Evolutionary conservation across 2,113 vertebrate species (phyloP).

Genomic region (Empidonax traillii): DNA sequence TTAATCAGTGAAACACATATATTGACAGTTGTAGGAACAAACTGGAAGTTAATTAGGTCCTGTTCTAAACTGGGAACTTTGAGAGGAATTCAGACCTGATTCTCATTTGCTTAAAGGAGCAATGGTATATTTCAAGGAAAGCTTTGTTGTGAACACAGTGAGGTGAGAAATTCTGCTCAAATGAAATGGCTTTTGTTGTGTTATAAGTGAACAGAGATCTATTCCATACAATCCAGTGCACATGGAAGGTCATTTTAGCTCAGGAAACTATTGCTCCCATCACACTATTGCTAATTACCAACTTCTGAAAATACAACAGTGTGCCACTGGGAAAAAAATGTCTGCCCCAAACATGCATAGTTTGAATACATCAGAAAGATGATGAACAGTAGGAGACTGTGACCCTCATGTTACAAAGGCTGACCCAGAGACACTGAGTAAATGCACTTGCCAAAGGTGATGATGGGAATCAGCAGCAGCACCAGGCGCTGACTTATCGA

Average conservation of each 20-base stretch:
- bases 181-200: not conserved
- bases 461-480: not conserved
- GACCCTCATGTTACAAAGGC: not conserved
- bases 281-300: not conserved
- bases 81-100: not conserved
- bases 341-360: not conserved
- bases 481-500: not conserved
- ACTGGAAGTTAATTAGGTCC: not conserved
- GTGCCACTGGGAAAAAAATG: not conserved
- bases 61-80: not conserved
- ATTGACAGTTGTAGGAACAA: not conserved
- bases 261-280: not conserved
- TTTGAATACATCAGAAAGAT: not conserved
- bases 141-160: not conserved
- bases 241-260: not conserved
- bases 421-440: not conserved
- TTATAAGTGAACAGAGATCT: not conserved
- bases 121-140: not conserved
- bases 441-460: not conserved
- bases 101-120: not conserved
- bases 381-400: not conserved
- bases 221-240: not conserved
- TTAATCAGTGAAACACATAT: not conserved
- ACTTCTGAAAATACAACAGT: not conserved
- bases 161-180: not conserved